These are phyloP conservation scores for Pollenia griseotomentosa DNA, from an alignment of 2,888 invertebrate genomes.

Conservation along the genomic window DNA sequence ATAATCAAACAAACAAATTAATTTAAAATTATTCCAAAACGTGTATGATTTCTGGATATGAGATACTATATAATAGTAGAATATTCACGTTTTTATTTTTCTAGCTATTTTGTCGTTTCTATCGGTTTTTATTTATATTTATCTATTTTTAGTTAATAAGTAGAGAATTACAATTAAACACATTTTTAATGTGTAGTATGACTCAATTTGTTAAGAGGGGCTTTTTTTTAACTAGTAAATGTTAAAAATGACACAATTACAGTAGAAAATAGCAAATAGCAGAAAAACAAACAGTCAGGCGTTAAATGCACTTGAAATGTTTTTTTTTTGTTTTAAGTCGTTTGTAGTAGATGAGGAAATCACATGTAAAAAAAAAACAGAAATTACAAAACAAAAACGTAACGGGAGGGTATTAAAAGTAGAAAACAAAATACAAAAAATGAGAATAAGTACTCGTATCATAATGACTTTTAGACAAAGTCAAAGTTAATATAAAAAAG, in stretches of 20 bases:
- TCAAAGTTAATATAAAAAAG: slow-evolving; percentile 64
- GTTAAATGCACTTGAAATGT: slow-evolving; percentile 61
- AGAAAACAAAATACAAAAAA: neutral
- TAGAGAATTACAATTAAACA: neutral
- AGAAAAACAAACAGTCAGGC: slow-evolving; percentile 27
- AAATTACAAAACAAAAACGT: slow-evolving; percentile 9
- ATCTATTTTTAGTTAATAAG: neutral
- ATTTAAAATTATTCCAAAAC: slow-evolving; percentile 4
- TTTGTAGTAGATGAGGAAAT: slow-evolving; percentile 34
- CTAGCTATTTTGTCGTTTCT: neutral
- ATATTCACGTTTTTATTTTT: slow-evolving; percentile 6
- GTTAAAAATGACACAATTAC: slow-evolving; percentile 42
- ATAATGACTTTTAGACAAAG: slow-evolving; percentile 69
- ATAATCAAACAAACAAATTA: neutral
- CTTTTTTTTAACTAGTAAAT: slow-evolving; percentile 10
- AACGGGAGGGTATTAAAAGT: slow-evolving; percentile 11
- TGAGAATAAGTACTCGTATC: slow-evolving; percentile 22
- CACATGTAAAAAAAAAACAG: slow-evolving; percentile 55
- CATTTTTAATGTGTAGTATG: neutral
- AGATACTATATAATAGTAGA: neutral
- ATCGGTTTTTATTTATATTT: neutral
- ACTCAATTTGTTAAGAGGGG: slow-evolving; percentile 10
- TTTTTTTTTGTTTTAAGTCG: slow-evolving; percentile 19
- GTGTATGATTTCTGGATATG: slow-evolving; percentile 23
- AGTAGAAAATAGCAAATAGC: slow-evolving; percentile 30